Conservation (phyloP, 2,113 vertebrate genomes). For the Callospermophilus lateralis region DNA sequence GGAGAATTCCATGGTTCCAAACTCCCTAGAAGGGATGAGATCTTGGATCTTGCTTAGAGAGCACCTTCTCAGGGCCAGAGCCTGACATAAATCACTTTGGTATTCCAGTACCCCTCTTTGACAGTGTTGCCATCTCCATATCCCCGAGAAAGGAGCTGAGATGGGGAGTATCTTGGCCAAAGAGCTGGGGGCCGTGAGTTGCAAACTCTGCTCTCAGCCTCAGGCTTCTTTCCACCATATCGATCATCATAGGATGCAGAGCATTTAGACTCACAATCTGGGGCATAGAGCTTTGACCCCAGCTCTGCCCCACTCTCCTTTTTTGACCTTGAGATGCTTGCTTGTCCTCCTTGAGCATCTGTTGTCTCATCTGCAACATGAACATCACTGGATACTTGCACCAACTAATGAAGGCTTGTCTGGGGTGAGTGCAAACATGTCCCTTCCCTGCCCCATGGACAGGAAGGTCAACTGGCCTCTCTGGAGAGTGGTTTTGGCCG, state of each 20-base stretch:
- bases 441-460: background rate
- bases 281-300: background rate
- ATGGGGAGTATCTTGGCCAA: background rate
- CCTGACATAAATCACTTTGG: background rate
- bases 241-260: background rate
- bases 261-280: background rate
- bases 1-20: background rate
- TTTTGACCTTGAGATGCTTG: background rate
- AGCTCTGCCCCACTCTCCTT: background rate
- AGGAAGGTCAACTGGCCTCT: background rate
- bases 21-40: background rate
- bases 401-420: background rate
- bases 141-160: background rate
- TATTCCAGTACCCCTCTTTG: background rate
- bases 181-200: background rate
- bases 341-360: background rate
- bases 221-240: background rate
- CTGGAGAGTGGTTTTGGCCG: background rate
- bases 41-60: background rate
- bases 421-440: rapidly evolving
- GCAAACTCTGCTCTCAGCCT: background rate
- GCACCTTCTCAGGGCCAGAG: background rate
- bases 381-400: background rate
- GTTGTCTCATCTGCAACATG: background rate
- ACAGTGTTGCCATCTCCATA: background rate